phyloP scores from a whole-genome alignment of 2,797 vertebrate genomes.

The Neosilurus mollespiculum region DNA sequence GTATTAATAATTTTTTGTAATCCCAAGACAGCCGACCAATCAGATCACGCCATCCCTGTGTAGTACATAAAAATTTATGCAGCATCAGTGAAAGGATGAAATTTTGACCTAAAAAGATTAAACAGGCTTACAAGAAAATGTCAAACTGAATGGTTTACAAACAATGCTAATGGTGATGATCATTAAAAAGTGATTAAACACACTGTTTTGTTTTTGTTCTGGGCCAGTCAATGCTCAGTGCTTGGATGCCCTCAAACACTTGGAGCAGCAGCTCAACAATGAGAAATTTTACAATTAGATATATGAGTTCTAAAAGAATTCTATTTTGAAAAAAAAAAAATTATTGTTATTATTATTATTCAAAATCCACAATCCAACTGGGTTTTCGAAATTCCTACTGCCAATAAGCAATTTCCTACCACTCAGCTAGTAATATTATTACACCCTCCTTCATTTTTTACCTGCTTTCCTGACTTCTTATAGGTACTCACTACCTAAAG shows the following conservation, averaged over 20 bases:
- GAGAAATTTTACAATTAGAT: neutral
- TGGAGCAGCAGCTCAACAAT: neutral
- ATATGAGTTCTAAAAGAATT: neutral
- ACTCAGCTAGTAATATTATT: neutral
- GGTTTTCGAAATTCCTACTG: neutral
- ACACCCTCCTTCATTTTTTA: neutral
- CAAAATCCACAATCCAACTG: neutral
- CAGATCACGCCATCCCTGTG: too few species aligned
- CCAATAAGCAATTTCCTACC: too few species aligned
- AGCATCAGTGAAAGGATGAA: neutral
- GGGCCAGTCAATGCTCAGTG: neutral
- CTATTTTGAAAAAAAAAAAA: neutral
- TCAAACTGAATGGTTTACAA: neutral
- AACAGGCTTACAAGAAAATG: neutral
- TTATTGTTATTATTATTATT: neutral
- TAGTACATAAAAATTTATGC: too few species aligned
- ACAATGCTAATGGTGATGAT: neutral
- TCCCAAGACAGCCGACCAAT: too few species aligned
- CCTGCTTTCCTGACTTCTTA: neutral
- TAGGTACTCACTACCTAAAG: neutral
- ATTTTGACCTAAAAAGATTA: neutral
- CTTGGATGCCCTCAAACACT: neutral
- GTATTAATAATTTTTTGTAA: too few species aligned
- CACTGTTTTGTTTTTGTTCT: neutral
- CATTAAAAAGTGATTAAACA: neutral